Evolutionary conservation across 2,888 invertebrate species (phyloP).

Genomic region (Phyllotreta striolata): DNA sequence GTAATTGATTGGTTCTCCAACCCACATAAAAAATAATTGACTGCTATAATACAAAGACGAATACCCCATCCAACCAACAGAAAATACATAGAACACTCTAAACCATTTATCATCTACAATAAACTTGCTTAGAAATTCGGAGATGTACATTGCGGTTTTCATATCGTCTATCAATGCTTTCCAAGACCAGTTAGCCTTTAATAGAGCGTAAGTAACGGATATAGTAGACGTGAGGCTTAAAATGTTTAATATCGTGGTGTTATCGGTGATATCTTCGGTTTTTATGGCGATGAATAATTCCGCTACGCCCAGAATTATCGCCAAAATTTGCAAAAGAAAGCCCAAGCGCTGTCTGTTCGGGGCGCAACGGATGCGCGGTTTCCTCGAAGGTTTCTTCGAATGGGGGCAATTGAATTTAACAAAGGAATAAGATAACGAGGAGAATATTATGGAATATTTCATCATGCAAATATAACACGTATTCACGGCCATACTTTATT

Average conservation of each 20-base stretch:
- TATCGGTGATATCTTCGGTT: conserved; percentile 16
- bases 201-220: neutral
- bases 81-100: conserved; percentile 2
- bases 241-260: conserved; percentile 5
- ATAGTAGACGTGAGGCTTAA: conserved; percentile 8
- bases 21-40: conserved; percentile 12
- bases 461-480: conserved; percentile 22
- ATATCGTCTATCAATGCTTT: conserved; percentile 28
- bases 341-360: neutral
- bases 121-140: conserved; percentile 26
- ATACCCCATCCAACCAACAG: conserved; percentile 18
- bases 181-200: conserved; percentile 25
- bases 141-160: conserved; percentile 32
- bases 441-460: conserved; percentile 11
- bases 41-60: neutral
- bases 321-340: neutral
- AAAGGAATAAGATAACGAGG: conserved; percentile 7
- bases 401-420: conserved; percentile 24
- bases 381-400: conserved; percentile 15
- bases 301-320: neutral
- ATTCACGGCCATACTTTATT: conserved; percentile 6
- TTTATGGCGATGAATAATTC: conserved; percentile 13
- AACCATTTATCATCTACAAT: conserved; percentile 17
- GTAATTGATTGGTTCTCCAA: neutral
- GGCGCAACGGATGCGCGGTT: neutral